These are phyloP conservation scores for Rhagoletis zephyria DNA, from an alignment of 1,140 invertebrate genomes.

Conservation along the genomic window DNA sequence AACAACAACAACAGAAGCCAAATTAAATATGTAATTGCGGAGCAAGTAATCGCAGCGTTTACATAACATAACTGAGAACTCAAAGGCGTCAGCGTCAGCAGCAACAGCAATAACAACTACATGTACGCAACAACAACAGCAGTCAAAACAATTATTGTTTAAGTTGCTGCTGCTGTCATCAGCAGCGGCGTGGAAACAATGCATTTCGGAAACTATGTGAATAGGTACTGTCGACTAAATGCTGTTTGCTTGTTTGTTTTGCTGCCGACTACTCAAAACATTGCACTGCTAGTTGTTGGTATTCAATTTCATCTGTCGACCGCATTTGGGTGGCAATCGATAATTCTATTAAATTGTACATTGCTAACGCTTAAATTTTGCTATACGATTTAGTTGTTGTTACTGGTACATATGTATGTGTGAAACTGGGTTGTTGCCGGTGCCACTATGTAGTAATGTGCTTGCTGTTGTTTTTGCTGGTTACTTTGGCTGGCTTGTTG, in stretches of 20 bases:
- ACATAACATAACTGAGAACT: constrained; percentile 1
- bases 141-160: constrained; percentile 24
- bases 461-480: no score
- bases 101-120: not conserved
- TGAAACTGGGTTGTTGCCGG: not conserved
- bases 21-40: not conserved
- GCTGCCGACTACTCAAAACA: not conserved
- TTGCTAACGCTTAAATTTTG: not conserved
- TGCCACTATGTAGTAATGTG: not conserved
- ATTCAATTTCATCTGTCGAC: not conserved
- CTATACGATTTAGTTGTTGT: not conserved
- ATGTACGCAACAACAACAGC: not conserved
- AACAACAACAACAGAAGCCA: not conserved
- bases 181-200: constrained; percentile 1
- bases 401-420: not conserved
- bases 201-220: not conserved
- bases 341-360: constrained; percentile 7
- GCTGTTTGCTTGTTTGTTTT: not conserved
- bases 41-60: not conserved
- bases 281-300: not conserved
- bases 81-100: not conserved
- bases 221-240: not conserved
- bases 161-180: constrained; percentile 11
- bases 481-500: no score
- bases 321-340: not conserved